phyloP scores from a whole-genome alignment of 2,888 invertebrate species.

The Lamellibrachia columna region DNA sequence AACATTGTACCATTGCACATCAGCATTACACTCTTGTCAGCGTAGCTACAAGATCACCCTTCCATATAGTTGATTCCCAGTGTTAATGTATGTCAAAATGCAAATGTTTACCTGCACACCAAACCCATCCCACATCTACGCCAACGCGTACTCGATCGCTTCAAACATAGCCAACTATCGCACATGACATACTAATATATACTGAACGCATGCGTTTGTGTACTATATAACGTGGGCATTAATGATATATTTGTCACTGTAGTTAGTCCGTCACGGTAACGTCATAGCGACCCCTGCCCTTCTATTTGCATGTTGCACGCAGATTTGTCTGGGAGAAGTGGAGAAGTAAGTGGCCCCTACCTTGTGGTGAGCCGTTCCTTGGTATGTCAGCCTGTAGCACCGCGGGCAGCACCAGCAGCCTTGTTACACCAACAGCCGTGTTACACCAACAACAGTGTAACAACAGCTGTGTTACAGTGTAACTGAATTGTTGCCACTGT shows the following conservation, averaged over 20 bases:
- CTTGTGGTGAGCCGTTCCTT: background rate
- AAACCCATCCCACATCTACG: background rate
- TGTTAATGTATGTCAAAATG: background rate
- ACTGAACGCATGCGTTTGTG: too few species aligned
- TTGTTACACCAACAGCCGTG: background rate
- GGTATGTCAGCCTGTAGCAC: background rate
- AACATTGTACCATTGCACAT: too few species aligned
- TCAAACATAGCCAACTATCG: background rate
- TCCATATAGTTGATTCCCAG: background rate
- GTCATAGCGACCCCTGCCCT: too few species aligned
- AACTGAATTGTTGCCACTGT: background rate
- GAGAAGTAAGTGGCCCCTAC: background rate
- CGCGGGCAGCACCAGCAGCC: background rate
- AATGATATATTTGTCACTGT: too few species aligned
- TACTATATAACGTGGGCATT: too few species aligned
- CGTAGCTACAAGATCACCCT: too few species aligned
- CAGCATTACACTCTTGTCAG: too few species aligned
- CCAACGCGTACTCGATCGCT: background rate
- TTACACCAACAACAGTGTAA: background rate
- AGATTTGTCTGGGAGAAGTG: background rate
- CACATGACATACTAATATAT: background rate
- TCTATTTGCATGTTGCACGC: background rate
- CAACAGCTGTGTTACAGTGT: background rate
- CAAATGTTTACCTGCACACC: background rate
- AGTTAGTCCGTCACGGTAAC: too few species aligned